Conservation (phyloP, 2,888 invertebrate species). For the Acanthosepion pharaonis region DNA sequence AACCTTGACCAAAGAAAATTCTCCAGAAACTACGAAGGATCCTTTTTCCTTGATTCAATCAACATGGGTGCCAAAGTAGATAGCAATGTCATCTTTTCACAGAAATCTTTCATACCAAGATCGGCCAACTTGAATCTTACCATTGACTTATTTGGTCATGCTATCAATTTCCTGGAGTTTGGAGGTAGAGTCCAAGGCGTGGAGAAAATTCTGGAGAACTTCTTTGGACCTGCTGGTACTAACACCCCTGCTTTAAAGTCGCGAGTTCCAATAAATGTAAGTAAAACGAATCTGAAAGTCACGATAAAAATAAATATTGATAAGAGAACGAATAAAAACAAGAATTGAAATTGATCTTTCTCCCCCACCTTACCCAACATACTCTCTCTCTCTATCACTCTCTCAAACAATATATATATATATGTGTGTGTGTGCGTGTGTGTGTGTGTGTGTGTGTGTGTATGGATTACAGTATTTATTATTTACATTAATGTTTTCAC, state of each 20-base stretch:
- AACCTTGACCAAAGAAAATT: constrained; percentile 90
- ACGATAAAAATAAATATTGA: too few species aligned
- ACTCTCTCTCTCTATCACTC: too few species aligned
- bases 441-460: too few species aligned
- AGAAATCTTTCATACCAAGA: constrained; percentile 73
- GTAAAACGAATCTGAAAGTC: not conserved
- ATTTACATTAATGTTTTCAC: too few species aligned
- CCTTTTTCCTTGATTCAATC: constrained; percentile 86
- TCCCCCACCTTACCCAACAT: too few species aligned
- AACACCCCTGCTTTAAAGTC: not conserved
- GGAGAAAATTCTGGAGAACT: constrained; percentile 85
- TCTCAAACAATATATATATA: too few species aligned
- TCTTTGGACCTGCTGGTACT: constrained; percentile 81
- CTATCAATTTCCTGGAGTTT: constrained; percentile 88
- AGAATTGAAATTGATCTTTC: too few species aligned
- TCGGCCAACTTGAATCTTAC: constrained; percentile 73
- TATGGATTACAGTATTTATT: too few species aligned
- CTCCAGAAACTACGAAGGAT: constrained; percentile 90
- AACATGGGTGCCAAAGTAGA: constrained; percentile 78
- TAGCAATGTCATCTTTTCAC: constrained; percentile 73
- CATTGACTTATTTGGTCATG: constrained; percentile 81
- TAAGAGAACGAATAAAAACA: too few species aligned
- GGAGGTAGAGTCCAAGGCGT: constrained; percentile 89
- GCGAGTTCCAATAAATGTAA: not conserved
- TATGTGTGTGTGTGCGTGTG: too few species aligned